These are phyloP conservation scores for Hyposoter didymator DNA, from an alignment of 2,888 invertebrate genomes.

Conservation along the genomic window DNA sequence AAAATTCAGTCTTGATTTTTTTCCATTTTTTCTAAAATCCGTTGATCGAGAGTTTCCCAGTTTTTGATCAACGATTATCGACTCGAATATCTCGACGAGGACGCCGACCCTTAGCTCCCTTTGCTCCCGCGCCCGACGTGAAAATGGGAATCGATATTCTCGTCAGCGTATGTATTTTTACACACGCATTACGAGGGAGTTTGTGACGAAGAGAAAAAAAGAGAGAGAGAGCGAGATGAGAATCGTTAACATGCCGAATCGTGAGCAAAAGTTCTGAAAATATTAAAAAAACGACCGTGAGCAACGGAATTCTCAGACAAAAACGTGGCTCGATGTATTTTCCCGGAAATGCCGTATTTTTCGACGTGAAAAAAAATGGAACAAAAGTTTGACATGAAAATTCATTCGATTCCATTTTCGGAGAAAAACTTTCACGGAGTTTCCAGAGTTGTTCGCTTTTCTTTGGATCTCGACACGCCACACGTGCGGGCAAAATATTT, in stretches of 20 bases:
- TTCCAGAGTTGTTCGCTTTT: neutral
- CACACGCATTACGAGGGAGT: conserved; percentile 21
- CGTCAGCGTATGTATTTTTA: conserved; percentile 75
- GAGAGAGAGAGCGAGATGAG: neutral
- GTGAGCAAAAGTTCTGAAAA: neutral
- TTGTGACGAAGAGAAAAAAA: neutral
- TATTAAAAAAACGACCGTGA: neutral
- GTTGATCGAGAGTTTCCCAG: conserved; percentile 3
- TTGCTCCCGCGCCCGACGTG: conserved; percentile 33
- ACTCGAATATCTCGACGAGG: conserved; percentile 70
- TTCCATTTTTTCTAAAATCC: too few species aligned
- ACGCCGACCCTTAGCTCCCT: conserved; percentile 74
- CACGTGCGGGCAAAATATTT: neutral
- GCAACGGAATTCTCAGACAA: neutral
- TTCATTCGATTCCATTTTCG: neutral
- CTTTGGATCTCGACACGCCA: neutral
- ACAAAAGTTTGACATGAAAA: neutral
- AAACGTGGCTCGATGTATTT: neutral
- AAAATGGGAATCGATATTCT: conserved; percentile 74
- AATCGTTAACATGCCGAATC: conserved; percentile 20
- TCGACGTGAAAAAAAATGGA: too few species aligned
- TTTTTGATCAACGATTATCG: conserved; percentile 72
- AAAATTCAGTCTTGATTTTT: too few species aligned
- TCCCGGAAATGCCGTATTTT: neutral
- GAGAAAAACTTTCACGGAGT: neutral